phyloP scores from a whole-genome alignment of 2,888 invertebrate species.

The Bimastos eiseni region DNA sequence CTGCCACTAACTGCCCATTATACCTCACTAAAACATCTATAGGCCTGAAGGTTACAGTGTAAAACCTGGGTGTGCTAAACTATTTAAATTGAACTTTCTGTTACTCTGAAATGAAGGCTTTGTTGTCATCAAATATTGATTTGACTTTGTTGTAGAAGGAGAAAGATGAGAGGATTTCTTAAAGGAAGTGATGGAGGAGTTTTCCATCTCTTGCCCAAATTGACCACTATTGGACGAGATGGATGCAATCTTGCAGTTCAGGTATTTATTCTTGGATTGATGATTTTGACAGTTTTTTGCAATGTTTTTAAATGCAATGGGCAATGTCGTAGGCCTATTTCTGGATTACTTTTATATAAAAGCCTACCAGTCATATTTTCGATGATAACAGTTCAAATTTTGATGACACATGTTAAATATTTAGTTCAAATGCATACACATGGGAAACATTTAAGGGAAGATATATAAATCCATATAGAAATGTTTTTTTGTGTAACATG shows the following conservation, averaged over 20 bases:
- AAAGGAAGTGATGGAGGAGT: slow-evolving; percentile 52
- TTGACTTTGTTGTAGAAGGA: background rate
- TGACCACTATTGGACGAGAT: slow-evolving; percentile 61
- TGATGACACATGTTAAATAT: no score
- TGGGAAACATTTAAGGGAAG: no score
- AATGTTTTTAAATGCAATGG: no score
- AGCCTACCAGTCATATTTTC: no score
- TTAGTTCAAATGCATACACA: no score
- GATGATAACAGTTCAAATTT: no score
- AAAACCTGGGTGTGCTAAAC: background rate
- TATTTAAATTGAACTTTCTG: background rate
- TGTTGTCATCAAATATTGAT: background rate
- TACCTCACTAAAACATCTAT: no score
- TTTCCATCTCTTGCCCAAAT: slow-evolving; percentile 57
- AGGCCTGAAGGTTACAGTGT: background rate
- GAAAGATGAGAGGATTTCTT: slow-evolving; percentile 55
- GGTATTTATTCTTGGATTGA: slow-evolving; percentile 47
- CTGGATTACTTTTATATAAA: no score
- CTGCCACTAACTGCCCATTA: no score
- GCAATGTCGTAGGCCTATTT: no score
- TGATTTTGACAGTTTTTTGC: background rate
- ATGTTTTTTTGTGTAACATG: no score
- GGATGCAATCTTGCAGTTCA: slow-evolving; percentile 60
- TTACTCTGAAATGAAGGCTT: background rate
- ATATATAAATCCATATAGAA: no score